These are phyloP conservation scores for Halocaridina rubra DNA, from an alignment of 2,888 invertebrate genomes.

Conservation along the genomic window DNA sequence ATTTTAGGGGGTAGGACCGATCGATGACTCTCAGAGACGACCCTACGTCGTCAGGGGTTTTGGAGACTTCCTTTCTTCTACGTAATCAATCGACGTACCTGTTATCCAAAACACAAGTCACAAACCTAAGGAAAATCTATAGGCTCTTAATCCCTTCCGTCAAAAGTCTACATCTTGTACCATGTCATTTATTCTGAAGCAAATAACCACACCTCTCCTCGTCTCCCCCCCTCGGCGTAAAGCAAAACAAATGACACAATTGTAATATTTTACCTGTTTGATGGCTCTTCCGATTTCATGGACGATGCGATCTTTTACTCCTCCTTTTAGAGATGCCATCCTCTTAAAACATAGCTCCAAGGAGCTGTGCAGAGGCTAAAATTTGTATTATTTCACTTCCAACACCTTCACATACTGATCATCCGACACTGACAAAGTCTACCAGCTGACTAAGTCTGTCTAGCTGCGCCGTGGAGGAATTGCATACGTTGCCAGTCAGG, in stretches of 20 bases:
- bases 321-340: constrained; percentile 39
- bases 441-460: not conserved
- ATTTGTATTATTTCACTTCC: not conserved
- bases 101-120: no score
- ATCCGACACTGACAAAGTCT: not conserved
- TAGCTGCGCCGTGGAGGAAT: not conserved
- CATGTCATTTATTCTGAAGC: no score
- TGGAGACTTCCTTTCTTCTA: no score
- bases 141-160: no score
- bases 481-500: no score
- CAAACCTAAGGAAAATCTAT: no score
- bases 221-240: no score
- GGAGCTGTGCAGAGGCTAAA: not conserved
- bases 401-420: not conserved
- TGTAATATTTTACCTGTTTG: constrained; percentile 36
- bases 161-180: no score
- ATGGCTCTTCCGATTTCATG: constrained; percentile 49
- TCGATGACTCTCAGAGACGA: not conserved
- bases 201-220: not conserved
- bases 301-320: constrained; percentile 47
- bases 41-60: not conserved
- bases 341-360: not conserved
- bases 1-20: not conserved
- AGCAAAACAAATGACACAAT: not conserved
- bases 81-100: not conserved